Evolutionary conservation across 2,113 vertebrate species (phyloP), one percentile per base, ranked within the genome.

Genomic region (Notiomystis cincta): DNA sequence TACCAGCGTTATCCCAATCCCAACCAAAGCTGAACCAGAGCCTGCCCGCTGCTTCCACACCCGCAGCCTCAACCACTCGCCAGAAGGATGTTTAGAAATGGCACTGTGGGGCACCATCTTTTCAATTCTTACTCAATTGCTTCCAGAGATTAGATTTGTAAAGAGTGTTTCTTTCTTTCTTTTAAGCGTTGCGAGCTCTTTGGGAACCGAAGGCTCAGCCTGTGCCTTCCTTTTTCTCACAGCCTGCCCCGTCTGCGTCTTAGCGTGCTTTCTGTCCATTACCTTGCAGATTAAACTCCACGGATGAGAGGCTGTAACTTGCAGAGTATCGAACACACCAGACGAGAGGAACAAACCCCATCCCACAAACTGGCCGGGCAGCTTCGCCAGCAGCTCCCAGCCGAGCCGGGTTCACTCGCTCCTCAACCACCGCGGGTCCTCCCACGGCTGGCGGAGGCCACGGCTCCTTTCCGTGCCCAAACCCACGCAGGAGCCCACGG

Each of bases 21-120:
- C 13, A 1, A 0, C 57, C 78, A 37, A 22, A 53, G 25, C 66
- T 6, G 0, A 79, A 54, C 82, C 80, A 18, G 5, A 5, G 21
- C 21, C 82, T 67, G 60, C 62, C 67, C 9, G 8, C 47, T 45
- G 70, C 75, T 13, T 60, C 45, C 83, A 47, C 30, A 64, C 22
- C 27, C 1, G 31, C 72, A 7, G 66, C 66, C 4, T 20, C 35
- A 47, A 11, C 17, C 37, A 4, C 35, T 3, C 31, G 2, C 79
- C 8, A 2, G 33, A 54, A 48, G 90, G 44, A 28, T 19, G 75
- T 15, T 78, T 69, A 93, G 69, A 86, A 96, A 92, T 7, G 77
- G 75, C 92, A 53, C 95, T 20, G 95, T 58, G 91, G 95, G 95
- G 62, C 37, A 78, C 79, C 90, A 90, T 42, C 82, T 85, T 85